Evolutionary conservation across 1,140 invertebrate genomes (phyloP), one percentile per base, ranked within the genome.

Genomic region (Drosophila parabipectinata): DNA sequence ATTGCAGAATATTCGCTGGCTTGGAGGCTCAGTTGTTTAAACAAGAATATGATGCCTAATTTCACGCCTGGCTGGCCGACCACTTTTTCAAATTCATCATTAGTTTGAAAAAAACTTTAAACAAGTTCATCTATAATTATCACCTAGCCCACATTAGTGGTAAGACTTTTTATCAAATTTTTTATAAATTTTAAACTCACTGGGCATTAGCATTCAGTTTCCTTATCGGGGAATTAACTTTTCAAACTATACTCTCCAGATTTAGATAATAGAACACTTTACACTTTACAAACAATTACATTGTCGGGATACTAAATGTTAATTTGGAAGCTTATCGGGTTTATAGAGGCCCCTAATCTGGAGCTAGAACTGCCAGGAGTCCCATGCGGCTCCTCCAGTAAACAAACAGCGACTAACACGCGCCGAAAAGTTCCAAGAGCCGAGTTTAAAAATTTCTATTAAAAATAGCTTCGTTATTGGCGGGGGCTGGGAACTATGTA

Each of bases 391-490:
- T 57, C 56, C 50, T 64, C 57, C 50, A 54, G 47, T 45, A 41
- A 47, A 48, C 44, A 32, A 41, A 68, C 62, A 59, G 48, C 77
- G 67, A 69, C 51, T 74, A 77, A 72, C 80, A 84, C 80, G 81
- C 79, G 77, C 67, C 77, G 62, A 81, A 66, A 28, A 14, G 73
- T 26, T 18, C 37, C 15, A 28, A n/a, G 3, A 77, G 50, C 37
- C 55, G 59, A 67, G 58, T 56, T 55, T 28, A 9, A 56, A 50
- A 30, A 56, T 61, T 26, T n/a, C 21, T n/a, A 21, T 45, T 56
- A 47, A 44, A 84, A 83, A 84, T 83, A 61, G 51, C 53, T 71
- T 53, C 75, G 63, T 58, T 78, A 69, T 69, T 77, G 57, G 41
- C 39, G 39, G 34, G 34, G 41, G 37, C 32, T 52, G 59, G 41